phyloP scores from a whole-genome alignment of 1,140 invertebrate genomes.

The Drosophila sechellia region DNA sequence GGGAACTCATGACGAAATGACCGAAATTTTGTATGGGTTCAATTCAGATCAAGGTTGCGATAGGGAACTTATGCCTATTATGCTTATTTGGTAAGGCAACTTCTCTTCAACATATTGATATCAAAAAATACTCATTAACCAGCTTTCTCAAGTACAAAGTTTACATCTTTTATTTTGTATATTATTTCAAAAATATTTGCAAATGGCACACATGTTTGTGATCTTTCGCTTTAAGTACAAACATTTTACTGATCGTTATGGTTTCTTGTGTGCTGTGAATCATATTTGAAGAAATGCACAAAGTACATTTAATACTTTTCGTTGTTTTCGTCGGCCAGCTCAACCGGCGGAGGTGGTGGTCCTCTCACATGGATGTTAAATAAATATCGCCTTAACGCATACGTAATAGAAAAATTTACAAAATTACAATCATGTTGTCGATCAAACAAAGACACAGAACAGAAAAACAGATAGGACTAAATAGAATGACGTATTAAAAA shows the following conservation, averaged over 20 bases:
- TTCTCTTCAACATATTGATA: neutral
- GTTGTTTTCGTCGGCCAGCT: conserved; percentile 34
- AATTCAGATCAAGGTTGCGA: conserved; percentile 1
- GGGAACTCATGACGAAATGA: neutral
- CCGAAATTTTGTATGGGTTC: neutral
- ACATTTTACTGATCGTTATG: conserved; percentile 16
- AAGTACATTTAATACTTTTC: conserved; percentile 76
- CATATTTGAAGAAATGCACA: conserved; percentile 70
- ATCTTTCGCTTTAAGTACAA: conserved; percentile 50
- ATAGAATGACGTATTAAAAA: conserved; percentile 24
- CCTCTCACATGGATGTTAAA: conserved; percentile 35
- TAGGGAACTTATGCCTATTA: too few relatives aligned
- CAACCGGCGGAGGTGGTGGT: conserved; percentile 35
- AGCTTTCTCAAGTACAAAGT: conserved; percentile 15
- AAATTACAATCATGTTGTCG: conserved; percentile 39
- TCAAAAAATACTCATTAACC: neutral
- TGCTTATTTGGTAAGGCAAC: too few relatives aligned
- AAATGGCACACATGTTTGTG: conserved; percentile 62
- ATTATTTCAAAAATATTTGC: conserved; percentile 47
- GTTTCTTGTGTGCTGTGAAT: conserved; percentile 37
- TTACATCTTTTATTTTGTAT: conserved; percentile 41
- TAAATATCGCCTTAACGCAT: conserved; percentile 57
- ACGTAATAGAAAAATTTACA: conserved; percentile 67
- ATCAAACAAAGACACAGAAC: conserved; percentile 21
- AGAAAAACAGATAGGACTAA: conserved; percentile 26